Evolutionary conservation across 2,888 invertebrate genomes (phyloP).

Genomic region (Steinernema carpocapsae): DNA sequence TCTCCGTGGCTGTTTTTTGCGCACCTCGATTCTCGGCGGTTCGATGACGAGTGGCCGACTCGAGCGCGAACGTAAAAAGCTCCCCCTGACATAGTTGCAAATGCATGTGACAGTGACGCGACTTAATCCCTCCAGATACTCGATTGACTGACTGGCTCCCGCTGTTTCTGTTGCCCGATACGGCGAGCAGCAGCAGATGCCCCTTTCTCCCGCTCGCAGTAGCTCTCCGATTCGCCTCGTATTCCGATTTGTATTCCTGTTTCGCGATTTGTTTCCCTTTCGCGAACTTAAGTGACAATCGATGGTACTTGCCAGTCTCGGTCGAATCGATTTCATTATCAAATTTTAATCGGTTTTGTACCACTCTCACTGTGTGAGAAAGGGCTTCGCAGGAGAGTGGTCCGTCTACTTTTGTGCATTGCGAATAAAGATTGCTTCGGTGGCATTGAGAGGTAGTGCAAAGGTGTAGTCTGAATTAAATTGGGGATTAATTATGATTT

Average conservation of each 20-base stretch:
- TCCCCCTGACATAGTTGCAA: conserved; percentile 22
- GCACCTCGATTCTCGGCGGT: no score
- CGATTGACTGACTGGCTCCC: background rate
- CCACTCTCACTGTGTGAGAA: no score
- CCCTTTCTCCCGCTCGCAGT: no score
- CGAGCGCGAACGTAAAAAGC: background rate
- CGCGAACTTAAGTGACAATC: background rate
- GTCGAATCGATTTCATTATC: conserved; percentile 8
- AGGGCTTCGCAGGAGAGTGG: no score
- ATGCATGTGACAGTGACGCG: conserved; percentile 5
- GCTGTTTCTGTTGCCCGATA: background rate
- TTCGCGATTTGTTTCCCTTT: background rate
- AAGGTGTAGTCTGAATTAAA: no score
- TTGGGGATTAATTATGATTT: no score
- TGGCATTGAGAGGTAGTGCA: no score
- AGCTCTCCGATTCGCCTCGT: no score
- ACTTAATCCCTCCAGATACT: conserved; percentile 21
- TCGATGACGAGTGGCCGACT: no score
- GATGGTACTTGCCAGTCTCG: background rate
- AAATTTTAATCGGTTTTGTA: conserved; percentile 7
- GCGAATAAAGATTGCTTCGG: no score
- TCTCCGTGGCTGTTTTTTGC: no score
- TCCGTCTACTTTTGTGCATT: no score
- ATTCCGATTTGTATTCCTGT: background rate
- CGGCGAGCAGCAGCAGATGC: background rate